These are phyloP conservation scores for Pantherophis guttatus DNA, from an alignment of 2,113 vertebrate genomes.

Conservation along the genomic window DNA sequence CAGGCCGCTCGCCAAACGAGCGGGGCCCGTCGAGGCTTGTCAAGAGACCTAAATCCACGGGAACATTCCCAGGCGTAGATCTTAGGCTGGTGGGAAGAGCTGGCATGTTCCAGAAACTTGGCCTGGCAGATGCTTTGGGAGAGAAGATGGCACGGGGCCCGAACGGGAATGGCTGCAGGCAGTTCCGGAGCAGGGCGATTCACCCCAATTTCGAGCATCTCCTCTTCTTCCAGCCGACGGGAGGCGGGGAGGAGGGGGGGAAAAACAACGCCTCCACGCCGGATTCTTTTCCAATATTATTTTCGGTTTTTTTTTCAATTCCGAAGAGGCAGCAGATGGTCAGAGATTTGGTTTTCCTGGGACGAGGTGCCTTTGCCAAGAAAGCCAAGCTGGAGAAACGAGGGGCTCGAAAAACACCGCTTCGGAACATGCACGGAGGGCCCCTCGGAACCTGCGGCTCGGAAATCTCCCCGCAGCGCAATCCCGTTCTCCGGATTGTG, in stretches of 20 bases:
- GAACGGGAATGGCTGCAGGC: neutral
- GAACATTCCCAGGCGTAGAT: neutral
- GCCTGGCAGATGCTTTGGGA: neutral
- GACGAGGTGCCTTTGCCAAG: constrained; percentile 20
- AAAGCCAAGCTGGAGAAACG: neutral
- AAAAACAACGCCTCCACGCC: neutral
- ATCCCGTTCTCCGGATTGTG: no score
- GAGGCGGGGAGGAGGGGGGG: no score
- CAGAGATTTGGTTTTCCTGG: constrained; percentile 44
- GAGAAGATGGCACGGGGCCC: neutral
- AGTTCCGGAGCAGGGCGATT: neutral
- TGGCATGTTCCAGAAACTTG: neutral
- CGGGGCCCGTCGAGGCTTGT: neutral
- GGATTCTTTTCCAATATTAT: no score
- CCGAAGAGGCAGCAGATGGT: constrained; percentile 40
- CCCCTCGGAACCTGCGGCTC: neutral
- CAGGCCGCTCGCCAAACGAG: no score
- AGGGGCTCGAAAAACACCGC: neutral
- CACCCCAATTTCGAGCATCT: no score
- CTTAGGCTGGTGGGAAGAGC: neutral
- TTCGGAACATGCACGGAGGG: neutral
- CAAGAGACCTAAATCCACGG: neutral
- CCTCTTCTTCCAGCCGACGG: neutral
- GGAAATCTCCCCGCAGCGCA: neutral
- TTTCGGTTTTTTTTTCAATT: neutral